Percentiles rank a stretch among this genome's conserved stretches.
These are phyloP conservation scores for Macrobrachium rosenbergii DNA, from an alignment of 1,140 invertebrate genomes.

Conservation along the genomic window DNA sequence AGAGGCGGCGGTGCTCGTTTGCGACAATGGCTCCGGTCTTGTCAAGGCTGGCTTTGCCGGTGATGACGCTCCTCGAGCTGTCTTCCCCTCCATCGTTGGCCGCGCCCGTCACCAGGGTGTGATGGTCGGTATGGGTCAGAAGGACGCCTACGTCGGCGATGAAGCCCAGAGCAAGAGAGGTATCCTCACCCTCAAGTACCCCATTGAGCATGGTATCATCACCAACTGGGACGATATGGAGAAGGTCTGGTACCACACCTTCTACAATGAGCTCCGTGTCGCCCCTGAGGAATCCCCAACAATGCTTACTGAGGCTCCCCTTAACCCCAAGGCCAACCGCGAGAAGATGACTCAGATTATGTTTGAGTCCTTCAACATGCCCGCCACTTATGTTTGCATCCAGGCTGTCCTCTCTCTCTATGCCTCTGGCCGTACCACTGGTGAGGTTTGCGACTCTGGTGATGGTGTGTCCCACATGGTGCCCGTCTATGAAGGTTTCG, in stretches of 20 bases:
- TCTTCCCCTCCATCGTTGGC: conserved; percentile 78
- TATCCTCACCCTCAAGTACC: conserved; percentile 93
- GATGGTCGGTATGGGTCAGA: conserved; percentile 97
- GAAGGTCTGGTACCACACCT: conserved; percentile 96
- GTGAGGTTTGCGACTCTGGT: conserved; percentile 11
- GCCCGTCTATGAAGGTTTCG: conserved; percentile 13
- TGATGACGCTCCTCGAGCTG: conserved; percentile 78
- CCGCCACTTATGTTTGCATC: conserved; percentile 70
- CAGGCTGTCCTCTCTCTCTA: conserved; percentile 5
- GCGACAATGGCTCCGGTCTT: conserved; percentile 79
- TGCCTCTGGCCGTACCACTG: conserved; percentile 17
- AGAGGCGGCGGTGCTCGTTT: conserved; percentile 72
- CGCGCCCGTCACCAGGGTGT: conserved; percentile 76
- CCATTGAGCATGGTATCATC: conserved; percentile 94
- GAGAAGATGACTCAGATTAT: conserved; percentile 80
- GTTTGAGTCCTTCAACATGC: conserved; percentile 75
- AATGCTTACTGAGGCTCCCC: conserved; percentile 90
- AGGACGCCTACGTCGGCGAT: conserved; percentile 90
- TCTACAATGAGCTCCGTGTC: conserved; percentile 94
- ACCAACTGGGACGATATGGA: conserved; percentile 99
- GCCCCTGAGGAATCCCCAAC: conserved; percentile 95
- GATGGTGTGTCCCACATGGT: conserved; percentile 12
- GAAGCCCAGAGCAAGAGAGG: conserved; percentile 93
- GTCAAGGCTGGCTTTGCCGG: conserved; percentile 78
- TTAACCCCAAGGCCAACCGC: conserved; percentile 91